Evolutionary conservation across 2,888 invertebrate species (phyloP).

Genomic region (Andrena bicolor): DNA sequence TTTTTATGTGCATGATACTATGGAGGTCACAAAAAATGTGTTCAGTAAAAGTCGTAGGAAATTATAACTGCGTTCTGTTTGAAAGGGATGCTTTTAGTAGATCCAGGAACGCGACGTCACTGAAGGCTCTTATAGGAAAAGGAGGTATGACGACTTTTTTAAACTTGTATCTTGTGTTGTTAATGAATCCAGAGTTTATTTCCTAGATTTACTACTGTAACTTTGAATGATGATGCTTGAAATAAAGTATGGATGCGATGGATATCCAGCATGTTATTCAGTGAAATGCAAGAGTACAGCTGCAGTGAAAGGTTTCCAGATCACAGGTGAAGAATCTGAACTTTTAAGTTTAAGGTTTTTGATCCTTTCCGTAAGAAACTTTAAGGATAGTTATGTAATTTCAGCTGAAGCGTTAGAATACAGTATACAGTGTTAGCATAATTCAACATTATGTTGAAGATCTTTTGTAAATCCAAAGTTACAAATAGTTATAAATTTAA

Average conservation of each 20-base stretch:
- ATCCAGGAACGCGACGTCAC: too few species aligned
- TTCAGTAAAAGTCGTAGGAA: too few species aligned
- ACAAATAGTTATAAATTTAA: background rate
- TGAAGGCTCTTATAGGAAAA: too few species aligned
- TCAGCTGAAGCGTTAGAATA: background rate
- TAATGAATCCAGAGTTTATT: background rate
- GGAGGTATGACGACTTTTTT: too few species aligned
- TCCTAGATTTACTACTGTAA: background rate
- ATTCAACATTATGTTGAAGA: background rate
- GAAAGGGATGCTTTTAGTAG: too few species aligned
- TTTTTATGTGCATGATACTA: background rate
- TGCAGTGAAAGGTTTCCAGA: background rate
- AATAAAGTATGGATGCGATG: too few species aligned
- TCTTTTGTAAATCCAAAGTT: background rate
- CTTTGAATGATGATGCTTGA: background rate
- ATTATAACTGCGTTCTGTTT: too few species aligned
- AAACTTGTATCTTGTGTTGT: too few species aligned
- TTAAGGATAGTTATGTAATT: background rate
- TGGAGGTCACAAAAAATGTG: too few species aligned
- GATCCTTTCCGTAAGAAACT: background rate
- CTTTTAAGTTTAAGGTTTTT: background rate
- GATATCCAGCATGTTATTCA: background rate
- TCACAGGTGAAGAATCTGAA: conserved; percentile 1
- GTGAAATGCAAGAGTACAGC: background rate
- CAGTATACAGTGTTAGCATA: too few species aligned